Base-by-base conservation (phyloP, 35 echinoderm and acorn worm genomes). In the Holothuria glaberrima region DNA sequence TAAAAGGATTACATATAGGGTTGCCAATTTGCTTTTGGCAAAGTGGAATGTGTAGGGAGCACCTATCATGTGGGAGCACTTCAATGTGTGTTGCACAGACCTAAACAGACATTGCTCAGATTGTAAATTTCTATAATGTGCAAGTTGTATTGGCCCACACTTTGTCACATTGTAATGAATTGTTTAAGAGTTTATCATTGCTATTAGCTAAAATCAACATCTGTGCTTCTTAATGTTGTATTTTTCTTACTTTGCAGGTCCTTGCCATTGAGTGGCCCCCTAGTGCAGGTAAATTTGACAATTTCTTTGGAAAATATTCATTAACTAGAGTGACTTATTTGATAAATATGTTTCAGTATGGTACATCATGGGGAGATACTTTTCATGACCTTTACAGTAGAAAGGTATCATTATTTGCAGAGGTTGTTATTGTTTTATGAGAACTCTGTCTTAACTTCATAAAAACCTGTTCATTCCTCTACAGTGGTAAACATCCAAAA, bases 201-300 rank as follows among this genome's bases (percentile, higher is more conserved):
- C 50, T 9, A 54, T 14, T 54, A 14, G 50, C 9, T 54, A 54
- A 5, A 54, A 54, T 54, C 9, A n/a, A n/a, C n/a, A n/a, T n/a
- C n/a, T n/a, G n/a, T n/a, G n/a, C n/a, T n/a, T n/a, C n/a, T n/a
- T n/a, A n/a, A n/a, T n/a, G n/a, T 54, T 54, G 3, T 54, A 54
- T 54, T 54, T 54, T 54, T 38, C 5, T 41, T 41, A 38, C 22
- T 75, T 38, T 75, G 71, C 71, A 75, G 71, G 71, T 75, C 22
- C 22, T 75, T 41, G 71, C 71, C 19, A 22, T 75, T 16, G 71
- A 75, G 71, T 75, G 71, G 71, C 71, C 71, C 32, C 71, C 71
- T 5, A 41, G 44, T 75, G 71, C 71, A 75, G 71, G 71, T 75
- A 75, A 34, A 34, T 48, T 19, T n/a, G 5, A 31, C 21, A 2